These are phyloP conservation scores for Kradibia gibbosae DNA, from an alignment of 1,140 invertebrate species.

Conservation along the genomic window DNA sequence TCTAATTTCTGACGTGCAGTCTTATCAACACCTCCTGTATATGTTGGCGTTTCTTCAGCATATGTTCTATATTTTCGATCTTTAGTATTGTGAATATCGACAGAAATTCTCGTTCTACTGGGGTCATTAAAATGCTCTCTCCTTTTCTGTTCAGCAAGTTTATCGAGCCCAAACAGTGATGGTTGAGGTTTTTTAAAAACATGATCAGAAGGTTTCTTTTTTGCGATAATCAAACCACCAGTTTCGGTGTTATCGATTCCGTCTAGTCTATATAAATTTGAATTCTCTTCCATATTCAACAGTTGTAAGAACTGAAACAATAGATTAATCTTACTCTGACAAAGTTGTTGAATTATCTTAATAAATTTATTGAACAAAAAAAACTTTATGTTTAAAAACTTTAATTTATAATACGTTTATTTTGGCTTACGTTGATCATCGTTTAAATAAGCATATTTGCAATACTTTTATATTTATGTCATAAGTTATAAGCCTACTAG, in stretches of 20 bases:
- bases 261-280: slow-evolving; percentile 85
- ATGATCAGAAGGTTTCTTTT: slow-evolving; percentile 80
- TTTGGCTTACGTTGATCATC: background rate
- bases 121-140: slow-evolving; percentile 71
- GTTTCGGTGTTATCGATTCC: slow-evolving; percentile 80
- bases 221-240: slow-evolving; percentile 85
- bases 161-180: slow-evolving; percentile 90
- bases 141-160: slow-evolving; percentile 84
- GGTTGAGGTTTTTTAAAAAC: slow-evolving; percentile 86
- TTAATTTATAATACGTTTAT: background rate
- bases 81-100: slow-evolving; percentile 61
- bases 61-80: slow-evolving; percentile 83
- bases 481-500: background rate
- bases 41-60: slow-evolving; percentile 91
- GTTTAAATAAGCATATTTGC: background rate
- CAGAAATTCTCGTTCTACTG: slow-evolving; percentile 57
- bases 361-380: background rate
- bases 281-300: slow-evolving; percentile 59
- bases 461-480: background rate
- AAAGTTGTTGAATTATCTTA: background rate
- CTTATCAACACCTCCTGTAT: slow-evolving; percentile 91
- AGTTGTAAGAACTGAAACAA: background rate
- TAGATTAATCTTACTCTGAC: background rate
- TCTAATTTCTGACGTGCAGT: slow-evolving; percentile 83
- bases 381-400: background rate